Evolutionary conservation across 2,888 invertebrate genomes (phyloP).

Genomic region (Mylabris sibirica): DNA sequence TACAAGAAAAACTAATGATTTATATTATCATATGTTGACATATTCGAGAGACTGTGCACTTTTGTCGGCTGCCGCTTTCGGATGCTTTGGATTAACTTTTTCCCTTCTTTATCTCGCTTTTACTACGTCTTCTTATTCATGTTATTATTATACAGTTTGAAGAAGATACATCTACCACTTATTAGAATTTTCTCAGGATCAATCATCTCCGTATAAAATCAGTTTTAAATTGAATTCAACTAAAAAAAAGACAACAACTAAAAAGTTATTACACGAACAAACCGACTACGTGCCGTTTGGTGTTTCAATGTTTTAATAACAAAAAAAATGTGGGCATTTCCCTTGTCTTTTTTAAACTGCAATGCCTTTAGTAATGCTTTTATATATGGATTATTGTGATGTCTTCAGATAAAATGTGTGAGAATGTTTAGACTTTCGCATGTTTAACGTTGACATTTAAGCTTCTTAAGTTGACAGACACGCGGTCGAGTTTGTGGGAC

Average conservation of each 20-base stretch:
- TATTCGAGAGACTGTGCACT: conserved; percentile 39
- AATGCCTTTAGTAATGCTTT: not conserved
- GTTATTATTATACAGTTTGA: conserved; percentile 53
- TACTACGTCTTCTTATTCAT: conserved; percentile 38
- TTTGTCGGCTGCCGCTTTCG: conserved; percentile 50
- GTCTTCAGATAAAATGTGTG: conserved; percentile 41
- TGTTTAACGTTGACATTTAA: conserved; percentile 40
- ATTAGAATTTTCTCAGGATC: conserved; percentile 35
- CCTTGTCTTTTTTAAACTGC: not conserved
- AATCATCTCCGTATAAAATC: conserved; percentile 34
- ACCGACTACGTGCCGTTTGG: not conserved
- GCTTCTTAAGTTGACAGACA: conserved; percentile 45
- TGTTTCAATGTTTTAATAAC: not conserved
- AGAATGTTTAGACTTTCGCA: conserved; percentile 48
- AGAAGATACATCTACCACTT: conserved; percentile 48
- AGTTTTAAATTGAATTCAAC: conserved; percentile 34
- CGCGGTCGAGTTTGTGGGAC: conserved; percentile 43
- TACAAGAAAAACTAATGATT: conserved; percentile 28
- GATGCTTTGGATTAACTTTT: conserved; percentile 47
- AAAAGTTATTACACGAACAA: not conserved
- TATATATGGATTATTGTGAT: conserved; percentile 19
- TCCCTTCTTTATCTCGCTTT: conserved; percentile 30
- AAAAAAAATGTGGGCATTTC: not conserved
- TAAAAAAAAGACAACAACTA: conserved; percentile 10
- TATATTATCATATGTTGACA: conserved; percentile 41